These are phyloP conservation scores for Drosophila eohydei DNA, from an alignment of 2,888 invertebrate genomes.

Conservation along the genomic window DNA sequence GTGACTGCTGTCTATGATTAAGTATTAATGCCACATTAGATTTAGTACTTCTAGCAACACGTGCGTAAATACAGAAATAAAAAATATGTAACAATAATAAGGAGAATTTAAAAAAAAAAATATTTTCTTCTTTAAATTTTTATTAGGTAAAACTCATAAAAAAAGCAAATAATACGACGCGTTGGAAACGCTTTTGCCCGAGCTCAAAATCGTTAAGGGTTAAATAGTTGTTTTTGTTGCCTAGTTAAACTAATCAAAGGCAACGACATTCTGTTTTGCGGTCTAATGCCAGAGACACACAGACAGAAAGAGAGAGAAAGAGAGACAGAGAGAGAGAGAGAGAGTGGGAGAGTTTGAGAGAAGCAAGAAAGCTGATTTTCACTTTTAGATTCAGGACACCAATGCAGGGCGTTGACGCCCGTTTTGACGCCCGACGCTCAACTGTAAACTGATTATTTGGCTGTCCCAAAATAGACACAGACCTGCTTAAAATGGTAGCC, in stretches of 20 bases:
- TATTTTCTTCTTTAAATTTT: slow-evolving; percentile 1
- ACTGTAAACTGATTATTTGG: slow-evolving; percentile 38
- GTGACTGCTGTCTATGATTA: neutral
- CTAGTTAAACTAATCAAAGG: slow-evolving; percentile 40
- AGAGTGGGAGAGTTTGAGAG: neutral
- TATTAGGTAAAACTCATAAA: neutral
- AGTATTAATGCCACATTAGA: neutral
- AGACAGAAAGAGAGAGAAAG: neutral
- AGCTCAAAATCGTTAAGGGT: slow-evolving; percentile 15
- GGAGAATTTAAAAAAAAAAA: neutral
- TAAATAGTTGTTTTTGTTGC: slow-evolving; percentile 26
- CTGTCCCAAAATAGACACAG: slow-evolving; percentile 57
- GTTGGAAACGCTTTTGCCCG: slow-evolving; percentile 12
- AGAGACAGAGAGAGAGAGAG: neutral
- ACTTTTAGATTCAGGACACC: slow-evolving; percentile 19
- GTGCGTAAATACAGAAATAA: neutral
- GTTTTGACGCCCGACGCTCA: slow-evolving; percentile 15
- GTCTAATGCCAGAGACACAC: slow-evolving; percentile 12
- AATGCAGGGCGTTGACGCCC: slow-evolving; percentile 9
- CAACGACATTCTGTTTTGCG: slow-evolving; percentile 21
- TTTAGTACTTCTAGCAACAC: neutral
- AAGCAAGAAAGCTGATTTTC: slow-evolving; percentile 24
- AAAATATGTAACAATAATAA: slow-evolving; percentile 5
- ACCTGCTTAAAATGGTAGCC: neutral
- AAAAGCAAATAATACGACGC: slow-evolving; percentile 14